phyloP scores from a whole-genome alignment of 2,797 vertebrate genomes.

The Falco cherrug region DNA sequence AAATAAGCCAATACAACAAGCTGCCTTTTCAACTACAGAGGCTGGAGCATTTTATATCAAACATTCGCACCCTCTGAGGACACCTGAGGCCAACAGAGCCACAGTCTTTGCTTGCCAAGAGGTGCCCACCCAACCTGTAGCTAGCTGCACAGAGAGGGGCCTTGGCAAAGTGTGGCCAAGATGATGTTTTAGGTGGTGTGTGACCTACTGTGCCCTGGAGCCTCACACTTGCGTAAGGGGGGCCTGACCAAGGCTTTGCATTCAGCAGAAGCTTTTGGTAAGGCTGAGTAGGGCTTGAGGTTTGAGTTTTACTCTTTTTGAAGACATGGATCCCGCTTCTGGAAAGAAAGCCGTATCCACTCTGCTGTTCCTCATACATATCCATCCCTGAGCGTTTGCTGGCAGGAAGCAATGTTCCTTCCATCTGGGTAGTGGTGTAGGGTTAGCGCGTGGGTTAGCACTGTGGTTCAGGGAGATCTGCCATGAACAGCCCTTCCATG shows the following conservation, averaged over 20 bases:
- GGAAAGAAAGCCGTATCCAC: background rate
- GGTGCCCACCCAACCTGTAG: accelerated
- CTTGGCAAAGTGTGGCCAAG: background rate
- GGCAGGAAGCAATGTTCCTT: background rate
- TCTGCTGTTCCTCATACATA: background rate
- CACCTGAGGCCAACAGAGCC: background rate
- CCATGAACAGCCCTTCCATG: background rate
- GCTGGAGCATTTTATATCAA: background rate
- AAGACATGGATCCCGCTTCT: background rate
- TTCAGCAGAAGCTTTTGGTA: background rate
- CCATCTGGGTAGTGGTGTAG: background rate
- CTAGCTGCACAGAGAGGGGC: background rate
- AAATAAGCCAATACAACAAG: background rate
- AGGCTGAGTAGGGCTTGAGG: background rate
- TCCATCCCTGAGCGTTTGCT: background rate
- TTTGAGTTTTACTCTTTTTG: background rate
- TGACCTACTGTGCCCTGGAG: background rate
- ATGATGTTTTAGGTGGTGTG: background rate
- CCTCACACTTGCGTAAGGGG: background rate
- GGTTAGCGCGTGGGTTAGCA: accelerated
- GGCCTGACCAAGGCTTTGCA: background rate
- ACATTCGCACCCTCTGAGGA: background rate
- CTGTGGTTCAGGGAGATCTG: background rate
- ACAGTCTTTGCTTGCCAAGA: accelerated
- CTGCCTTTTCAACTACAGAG: background rate